Base-by-base conservation (phyloP, 2,888 invertebrate species). In the Acholoe squamosa region DNA sequence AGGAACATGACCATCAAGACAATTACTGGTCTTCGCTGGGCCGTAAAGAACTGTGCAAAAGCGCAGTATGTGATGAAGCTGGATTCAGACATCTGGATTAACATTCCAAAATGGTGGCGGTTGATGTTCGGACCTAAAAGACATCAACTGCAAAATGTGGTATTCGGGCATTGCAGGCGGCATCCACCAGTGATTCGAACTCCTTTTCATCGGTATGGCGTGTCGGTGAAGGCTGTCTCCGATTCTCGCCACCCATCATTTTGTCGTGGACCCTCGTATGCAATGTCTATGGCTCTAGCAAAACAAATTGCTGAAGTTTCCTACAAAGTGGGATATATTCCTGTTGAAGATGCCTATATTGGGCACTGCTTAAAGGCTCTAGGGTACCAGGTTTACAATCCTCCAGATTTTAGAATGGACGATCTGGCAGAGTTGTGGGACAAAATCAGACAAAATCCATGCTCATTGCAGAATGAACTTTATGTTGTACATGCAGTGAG, bases 1-100 rank as follows among this genome's bases (percentile, higher is more conserved):
- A 86, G 86, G 31, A 86, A 86, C 54, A 52, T 86, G 86, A 54
- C 86, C 25, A 52, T 86, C 22, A 86, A 86, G 56, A 54, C 54
- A 14, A n/a, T 86, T 0, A 22, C 86, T 52, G 86, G 86, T 28
- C 28, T 86, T 22, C 19, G 54, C 16, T 86, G 86, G 86, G 52
- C 56, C 14, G 56, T 14, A 7, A 54, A 28, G 19, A 22, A 86
- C 54, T 86, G 86, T 86, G 28, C 14, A 0, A 22, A n/a, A 28
- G 86, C 52, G 25, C 25, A 52, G 0, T 56, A 54, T 31, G 33
- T 86, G 16, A 86, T 86, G 86, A 86, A 86, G 56, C n/a, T 86
- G 31, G 86, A 86, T 28, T 25, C 28, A 1, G 86, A 86, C 54
- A 54, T 54, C 28, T 86, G 54, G 54, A 16, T 86, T 16, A 86